phyloP scores from a whole-genome alignment of 2,888 invertebrate genomes.

The Philereme transversata region DNA sequence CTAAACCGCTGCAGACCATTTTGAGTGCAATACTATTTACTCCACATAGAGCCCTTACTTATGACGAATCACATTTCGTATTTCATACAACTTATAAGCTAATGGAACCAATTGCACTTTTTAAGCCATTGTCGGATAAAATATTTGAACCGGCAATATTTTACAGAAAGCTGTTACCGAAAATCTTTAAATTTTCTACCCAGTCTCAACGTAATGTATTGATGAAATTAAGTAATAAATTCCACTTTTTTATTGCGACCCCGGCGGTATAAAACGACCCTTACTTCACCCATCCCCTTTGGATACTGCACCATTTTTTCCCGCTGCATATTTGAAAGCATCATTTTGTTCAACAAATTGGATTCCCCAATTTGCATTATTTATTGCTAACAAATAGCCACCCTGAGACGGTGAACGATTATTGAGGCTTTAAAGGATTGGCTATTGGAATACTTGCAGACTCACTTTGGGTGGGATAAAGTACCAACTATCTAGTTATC shows the following conservation, averaged over 20 bases:
- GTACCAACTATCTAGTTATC: too few species aligned
- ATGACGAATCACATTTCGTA: too few species aligned
- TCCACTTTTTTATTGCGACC: constrained; percentile 49
- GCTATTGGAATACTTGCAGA: constrained; percentile 11
- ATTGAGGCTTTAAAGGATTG: constrained; percentile 44
- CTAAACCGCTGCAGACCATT: too few species aligned
- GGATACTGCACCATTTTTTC: constrained; percentile 56
- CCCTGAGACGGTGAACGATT: constrained; percentile 46
- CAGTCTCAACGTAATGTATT: constrained; percentile 39
- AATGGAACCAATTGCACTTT: neutral
- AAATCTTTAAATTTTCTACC: constrained; percentile 35
- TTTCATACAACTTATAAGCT: too few species aligned
- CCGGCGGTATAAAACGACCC: constrained; percentile 49
- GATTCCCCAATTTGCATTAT: constrained; percentile 62
- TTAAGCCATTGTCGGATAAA: constrained; percentile 3
- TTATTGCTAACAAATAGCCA: constrained; percentile 59
- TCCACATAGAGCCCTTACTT: too few species aligned
- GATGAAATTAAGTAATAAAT: constrained; percentile 43
- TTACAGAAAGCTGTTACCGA: constrained; percentile 28
- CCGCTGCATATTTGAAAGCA: constrained; percentile 60
- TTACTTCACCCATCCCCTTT: constrained; percentile 41
- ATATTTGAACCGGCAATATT: constrained; percentile 25
- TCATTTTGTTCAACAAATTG: constrained; percentile 60
- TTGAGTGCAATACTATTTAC: too few species aligned
- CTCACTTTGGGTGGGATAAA: too few species aligned